Conservation (phyloP, 53 echinoderm and acorn worm species). For the Crossaster papposus region DNA sequence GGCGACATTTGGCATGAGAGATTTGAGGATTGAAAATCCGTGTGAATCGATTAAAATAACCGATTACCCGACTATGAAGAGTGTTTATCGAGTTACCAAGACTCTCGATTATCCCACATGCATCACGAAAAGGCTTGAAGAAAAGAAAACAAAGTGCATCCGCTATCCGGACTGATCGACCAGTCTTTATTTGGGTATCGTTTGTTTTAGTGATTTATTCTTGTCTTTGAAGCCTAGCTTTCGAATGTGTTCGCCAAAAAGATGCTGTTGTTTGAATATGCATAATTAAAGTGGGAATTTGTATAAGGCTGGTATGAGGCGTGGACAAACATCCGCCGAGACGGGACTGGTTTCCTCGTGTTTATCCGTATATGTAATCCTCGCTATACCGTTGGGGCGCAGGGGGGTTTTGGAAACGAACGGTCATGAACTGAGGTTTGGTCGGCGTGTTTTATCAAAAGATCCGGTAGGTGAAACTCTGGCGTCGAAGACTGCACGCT, state of each 20-base stretch:
- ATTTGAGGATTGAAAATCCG: neutral
- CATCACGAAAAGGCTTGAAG: neutral
- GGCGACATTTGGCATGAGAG: neutral
- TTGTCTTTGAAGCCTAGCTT: neutral
- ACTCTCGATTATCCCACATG: neutral
- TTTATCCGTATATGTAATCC: neutral
- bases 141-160: neutral
- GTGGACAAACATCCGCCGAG: neutral
- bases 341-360: neutral
- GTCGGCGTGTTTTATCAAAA: neutral
- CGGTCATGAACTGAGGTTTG: neutral
- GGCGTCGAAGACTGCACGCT: no score
- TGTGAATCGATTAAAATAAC: neutral
- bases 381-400: neutral
- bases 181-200: neutral
- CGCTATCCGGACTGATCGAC: neutral
- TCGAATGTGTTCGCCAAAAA: neutral
- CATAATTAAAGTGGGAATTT: neutral
- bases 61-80: neutral
- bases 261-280: neutral
- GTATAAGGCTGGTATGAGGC: neutral
- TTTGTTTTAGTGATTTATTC: neutral
- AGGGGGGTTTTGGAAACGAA: neutral
- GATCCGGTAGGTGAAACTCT: neutral
- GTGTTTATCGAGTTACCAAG: neutral